A percentile compares a stretch with the other conserved stretches of the same genome.
Evolutionary conservation across 2,888 invertebrate genomes (phyloP).

Genomic region (Machimus rusticus): DNA sequence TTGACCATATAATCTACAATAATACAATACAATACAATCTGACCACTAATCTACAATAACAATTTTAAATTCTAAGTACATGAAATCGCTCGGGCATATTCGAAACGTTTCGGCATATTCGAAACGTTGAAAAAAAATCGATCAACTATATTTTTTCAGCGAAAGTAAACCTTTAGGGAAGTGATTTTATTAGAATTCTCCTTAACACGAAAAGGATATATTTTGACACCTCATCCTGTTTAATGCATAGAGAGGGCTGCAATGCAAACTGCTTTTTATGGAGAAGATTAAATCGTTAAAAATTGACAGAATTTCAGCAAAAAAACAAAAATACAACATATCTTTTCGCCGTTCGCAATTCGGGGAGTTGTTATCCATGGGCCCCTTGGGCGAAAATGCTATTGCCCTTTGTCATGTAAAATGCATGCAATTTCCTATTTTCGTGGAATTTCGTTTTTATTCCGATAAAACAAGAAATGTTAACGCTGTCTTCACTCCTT

Average conservation of each 20-base stretch:
- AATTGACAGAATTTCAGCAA: not conserved
- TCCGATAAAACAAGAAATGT: not conserved
- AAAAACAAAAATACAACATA: not conserved
- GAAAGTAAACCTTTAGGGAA: not conserved
- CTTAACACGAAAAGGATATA: not conserved
- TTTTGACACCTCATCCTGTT: not conserved
- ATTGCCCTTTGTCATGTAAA: not conserved
- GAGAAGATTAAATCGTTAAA: not conserved
- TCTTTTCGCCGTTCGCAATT: not conserved
- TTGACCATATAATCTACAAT: too few relatives aligned
- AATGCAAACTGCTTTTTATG: not conserved
- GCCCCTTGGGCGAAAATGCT: not conserved
- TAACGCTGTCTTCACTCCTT: not conserved
- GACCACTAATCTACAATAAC: too few relatives aligned
- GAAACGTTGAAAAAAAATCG: not conserved
- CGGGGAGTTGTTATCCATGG: not conserved
- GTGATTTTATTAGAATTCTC: not conserved
- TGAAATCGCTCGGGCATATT: not conserved
- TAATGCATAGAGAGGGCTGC: not conserved
- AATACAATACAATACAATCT: too few relatives aligned
- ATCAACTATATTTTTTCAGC: not conserved
- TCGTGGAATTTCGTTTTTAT: not conserved
- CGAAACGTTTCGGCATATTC: not conserved
- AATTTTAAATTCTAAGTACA: not conserved
- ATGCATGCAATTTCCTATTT: conserved; percentile 20